These are phyloP conservation scores for Keiferia lycopersicella DNA, from an alignment of 2,888 invertebrate species.

Conservation along the genomic window DNA sequence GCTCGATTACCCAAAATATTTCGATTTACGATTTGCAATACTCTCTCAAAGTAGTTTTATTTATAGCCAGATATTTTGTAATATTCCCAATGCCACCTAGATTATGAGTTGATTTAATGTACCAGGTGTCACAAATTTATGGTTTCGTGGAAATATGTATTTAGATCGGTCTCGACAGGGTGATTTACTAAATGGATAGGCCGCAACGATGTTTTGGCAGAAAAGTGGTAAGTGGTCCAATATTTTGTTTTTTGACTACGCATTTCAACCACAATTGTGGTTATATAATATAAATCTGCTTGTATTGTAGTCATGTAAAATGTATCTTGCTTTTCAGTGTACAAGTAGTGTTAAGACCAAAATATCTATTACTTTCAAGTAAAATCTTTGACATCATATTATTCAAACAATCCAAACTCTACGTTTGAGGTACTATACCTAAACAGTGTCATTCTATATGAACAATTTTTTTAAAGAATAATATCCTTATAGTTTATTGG, in stretches of 20 bases:
- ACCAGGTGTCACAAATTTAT: slow-evolving; percentile 56
- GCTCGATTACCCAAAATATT: not conserved
- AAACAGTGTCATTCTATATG: too few relatives aligned
- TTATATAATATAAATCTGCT: not conserved
- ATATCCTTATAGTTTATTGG: too few relatives aligned
- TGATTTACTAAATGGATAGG: slow-evolving; percentile 49
- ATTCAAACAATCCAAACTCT: not conserved
- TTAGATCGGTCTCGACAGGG: slow-evolving; percentile 41
- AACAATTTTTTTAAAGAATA: too few relatives aligned
- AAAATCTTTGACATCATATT: not conserved
- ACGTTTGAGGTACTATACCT: too few relatives aligned
- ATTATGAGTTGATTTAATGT: slow-evolving; percentile 48
- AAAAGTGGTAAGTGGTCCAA: slow-evolving; percentile 67
- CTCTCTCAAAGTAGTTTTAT: slow-evolving; percentile 20
- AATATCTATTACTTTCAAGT: too few relatives aligned
- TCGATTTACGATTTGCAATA: not conserved
- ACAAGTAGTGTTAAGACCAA: too few relatives aligned
- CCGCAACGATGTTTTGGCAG: slow-evolving; percentile 27
- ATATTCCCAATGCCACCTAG: slow-evolving; percentile 42
- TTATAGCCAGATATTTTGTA: slow-evolving; percentile 35
- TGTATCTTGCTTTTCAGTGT: not conserved
- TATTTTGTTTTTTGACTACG: not conserved
- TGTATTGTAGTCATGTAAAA: not conserved
- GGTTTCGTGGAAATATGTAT: slow-evolving; percentile 39
- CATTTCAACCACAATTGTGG: not conserved